A percentile compares a stretch with the other conserved stretches of the same genome.
Evolutionary conservation across 2,797 vertebrate species (phyloP).

Genomic region (Trichosurus vulpecula): DNA sequence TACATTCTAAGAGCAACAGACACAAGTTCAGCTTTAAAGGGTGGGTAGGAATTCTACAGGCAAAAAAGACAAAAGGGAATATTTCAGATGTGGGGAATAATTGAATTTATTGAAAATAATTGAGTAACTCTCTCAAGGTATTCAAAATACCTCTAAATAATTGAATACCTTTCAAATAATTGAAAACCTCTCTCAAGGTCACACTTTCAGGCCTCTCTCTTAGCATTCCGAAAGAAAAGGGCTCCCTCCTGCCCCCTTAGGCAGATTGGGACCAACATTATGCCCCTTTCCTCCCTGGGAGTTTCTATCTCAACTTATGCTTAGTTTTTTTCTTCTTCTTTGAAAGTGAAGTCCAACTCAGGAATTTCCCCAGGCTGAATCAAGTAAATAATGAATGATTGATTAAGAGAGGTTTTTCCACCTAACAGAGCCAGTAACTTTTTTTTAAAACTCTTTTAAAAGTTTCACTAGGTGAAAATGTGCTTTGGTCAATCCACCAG

Average conservation of each 20-base stretch:
- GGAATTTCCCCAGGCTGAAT: neutral
- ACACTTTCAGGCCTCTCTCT: neutral
- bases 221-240: neutral
- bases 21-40: neutral
- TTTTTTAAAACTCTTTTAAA: neutral
- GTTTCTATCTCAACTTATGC: neutral
- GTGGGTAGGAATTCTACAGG: neutral
- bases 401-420: neutral
- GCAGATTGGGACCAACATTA: neutral
- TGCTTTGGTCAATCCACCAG: neutral
- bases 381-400: slow-evolving; percentile 9
- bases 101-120: neutral
- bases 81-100: neutral
- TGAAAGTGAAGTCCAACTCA: neutral
- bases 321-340: neutral
- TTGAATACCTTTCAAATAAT: too few species aligned
- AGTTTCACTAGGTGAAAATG: neutral
- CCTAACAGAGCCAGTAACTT: neutral
- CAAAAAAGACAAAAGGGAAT: neutral
- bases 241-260: neutral
- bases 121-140: too few species aligned
- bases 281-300: neutral
- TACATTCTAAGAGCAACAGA: neutral
- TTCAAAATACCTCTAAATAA: too few species aligned
- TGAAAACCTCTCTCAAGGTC: neutral